Evolutionary conservation across 1,140 invertebrate genomes (phyloP).

Genomic region (Platorchestia sp.): DNA sequence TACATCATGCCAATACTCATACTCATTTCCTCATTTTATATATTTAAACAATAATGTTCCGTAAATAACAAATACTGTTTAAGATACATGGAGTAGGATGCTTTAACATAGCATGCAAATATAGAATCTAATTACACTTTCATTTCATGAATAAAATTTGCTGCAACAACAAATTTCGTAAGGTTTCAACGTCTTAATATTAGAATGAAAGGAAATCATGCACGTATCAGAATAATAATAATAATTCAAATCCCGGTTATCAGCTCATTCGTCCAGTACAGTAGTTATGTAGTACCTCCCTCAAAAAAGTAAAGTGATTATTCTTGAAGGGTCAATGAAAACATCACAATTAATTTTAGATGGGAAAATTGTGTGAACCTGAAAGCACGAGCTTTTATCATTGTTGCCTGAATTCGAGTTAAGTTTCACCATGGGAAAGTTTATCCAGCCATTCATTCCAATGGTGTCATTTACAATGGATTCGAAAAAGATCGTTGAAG

Average conservation of each 20-base stretch:
- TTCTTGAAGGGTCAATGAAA: background rate
- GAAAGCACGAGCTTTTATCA: background rate
- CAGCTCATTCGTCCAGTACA: background rate
- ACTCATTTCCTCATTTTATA: background rate
- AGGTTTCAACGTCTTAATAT: background rate
- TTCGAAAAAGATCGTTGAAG: background rate
- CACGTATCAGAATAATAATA: background rate
- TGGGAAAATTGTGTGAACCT: background rate
- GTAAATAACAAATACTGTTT: background rate
- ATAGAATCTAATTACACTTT: slow-evolving; percentile 31
- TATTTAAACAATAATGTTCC: slow-evolving; percentile 4
- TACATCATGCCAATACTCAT: slow-evolving; percentile 11
- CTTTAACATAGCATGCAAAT: slow-evolving; percentile 14
- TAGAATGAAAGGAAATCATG: background rate
- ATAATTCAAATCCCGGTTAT: background rate
- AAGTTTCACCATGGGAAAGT: background rate
- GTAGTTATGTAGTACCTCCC: background rate
- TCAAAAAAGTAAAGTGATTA: background rate
- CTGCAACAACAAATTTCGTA: background rate
- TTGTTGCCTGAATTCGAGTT: background rate
- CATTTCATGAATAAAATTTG: background rate
- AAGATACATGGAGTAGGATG: slow-evolving; percentile 13
- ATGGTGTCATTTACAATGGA: background rate
- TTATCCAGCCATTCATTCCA: background rate
- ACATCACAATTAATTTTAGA: background rate